A percentile compares a stretch with the other conserved stretches of the same genome.
These are phyloP conservation scores for Semicossyphus pulcher DNA, from an alignment of 2,113 vertebrate genomes.

Conservation along the genomic window DNA sequence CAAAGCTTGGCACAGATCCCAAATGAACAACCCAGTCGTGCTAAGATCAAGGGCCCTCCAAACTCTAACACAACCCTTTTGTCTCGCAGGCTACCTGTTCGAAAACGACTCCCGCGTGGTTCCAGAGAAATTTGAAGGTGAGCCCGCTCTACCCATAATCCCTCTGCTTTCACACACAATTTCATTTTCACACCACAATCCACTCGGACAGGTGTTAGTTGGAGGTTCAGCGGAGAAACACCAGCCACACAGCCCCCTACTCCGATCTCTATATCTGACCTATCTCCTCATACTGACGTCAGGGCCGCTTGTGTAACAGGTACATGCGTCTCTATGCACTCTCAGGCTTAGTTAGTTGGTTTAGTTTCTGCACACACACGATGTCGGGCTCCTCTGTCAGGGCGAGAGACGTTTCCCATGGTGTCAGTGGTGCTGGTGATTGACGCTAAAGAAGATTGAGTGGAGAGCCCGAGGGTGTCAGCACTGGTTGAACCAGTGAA, in stretches of 20 bases:
- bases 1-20: slow-evolving; percentile 32
- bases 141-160: slow-evolving; percentile 36
- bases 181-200: background rate
- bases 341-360: slow-evolving; percentile 45
- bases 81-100: slow-evolving; percentile 89
- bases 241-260: slow-evolving; percentile 6
- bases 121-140: slow-evolving; percentile 97
- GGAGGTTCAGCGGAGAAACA: slow-evolving; percentile 24
- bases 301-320: slow-evolving; percentile 29
- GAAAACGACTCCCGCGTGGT: slow-evolving; percentile 96
- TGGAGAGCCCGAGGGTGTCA: slow-evolving; percentile 54
- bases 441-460: slow-evolving; percentile 57
- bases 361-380: slow-evolving; percentile 54
- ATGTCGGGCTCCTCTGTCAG: slow-evolving; percentile 53
- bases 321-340: slow-evolving; percentile 24
- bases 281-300: slow-evolving; percentile 17
- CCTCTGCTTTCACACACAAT: slow-evolving; percentile 3
- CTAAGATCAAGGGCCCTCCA: slow-evolving; percentile 10
- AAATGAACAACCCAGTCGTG: background rate
- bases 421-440: slow-evolving; percentile 35
- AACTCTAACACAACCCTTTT: slow-evolving; percentile 23
- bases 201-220: slow-evolving; percentile 7
- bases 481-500: slow-evolving; percentile 61
- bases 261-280: slow-evolving; percentile 36
- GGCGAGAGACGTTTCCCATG: slow-evolving; percentile 47